These are phyloP conservation scores for Ochropleura leucogaster DNA, from an alignment of 2,888 invertebrate genomes.

Conservation along the genomic window DNA sequence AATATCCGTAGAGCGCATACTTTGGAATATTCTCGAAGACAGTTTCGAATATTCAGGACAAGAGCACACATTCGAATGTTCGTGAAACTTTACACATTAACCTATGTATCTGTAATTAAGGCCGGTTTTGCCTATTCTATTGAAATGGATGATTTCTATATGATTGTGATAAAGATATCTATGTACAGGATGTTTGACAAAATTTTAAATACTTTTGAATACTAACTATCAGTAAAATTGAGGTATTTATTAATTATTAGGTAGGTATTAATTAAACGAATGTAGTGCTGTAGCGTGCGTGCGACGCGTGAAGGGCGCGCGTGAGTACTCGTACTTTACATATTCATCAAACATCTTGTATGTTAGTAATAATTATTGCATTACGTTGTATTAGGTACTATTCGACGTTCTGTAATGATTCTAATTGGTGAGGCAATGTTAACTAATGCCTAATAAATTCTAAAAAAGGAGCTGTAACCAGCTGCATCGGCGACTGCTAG, in stretches of 20 bases:
- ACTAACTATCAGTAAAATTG: constrained; percentile 77
- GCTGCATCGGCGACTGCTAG: constrained; percentile 72
- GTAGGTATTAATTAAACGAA: constrained; percentile 69
- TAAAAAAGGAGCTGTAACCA: constrained; percentile 81
- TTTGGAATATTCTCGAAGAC: constrained; percentile 53
- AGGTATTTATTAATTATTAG: constrained; percentile 76
- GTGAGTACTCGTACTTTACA: constrained; percentile 51
- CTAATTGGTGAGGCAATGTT: constrained; percentile 84
- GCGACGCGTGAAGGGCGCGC: constrained; percentile 62
- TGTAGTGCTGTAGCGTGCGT: constrained; percentile 73
- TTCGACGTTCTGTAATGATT: constrained; percentile 76
- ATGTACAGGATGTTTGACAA: constrained; percentile 88
- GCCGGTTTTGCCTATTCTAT: constrained; percentile 89
- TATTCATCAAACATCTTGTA: constrained; percentile 87
- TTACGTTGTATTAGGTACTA: constrained; percentile 70
- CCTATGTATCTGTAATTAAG: constrained; percentile 82
- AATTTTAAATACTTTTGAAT: constrained; percentile 73
- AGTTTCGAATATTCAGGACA: constrained; percentile 58
- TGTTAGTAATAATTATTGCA: constrained; percentile 76
- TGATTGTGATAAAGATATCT: constrained; percentile 74
- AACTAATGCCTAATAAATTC: constrained; percentile 87
- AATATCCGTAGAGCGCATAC: constrained; percentile 56
- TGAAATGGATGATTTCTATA: constrained; percentile 80
- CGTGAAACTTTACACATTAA: constrained; percentile 73
- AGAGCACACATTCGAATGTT: constrained; percentile 70